Evolutionary conservation across 1,140 invertebrate species (phyloP), one percentile per base, ranked within the genome.

Genomic region (Contarinia nasturtii): DNA sequence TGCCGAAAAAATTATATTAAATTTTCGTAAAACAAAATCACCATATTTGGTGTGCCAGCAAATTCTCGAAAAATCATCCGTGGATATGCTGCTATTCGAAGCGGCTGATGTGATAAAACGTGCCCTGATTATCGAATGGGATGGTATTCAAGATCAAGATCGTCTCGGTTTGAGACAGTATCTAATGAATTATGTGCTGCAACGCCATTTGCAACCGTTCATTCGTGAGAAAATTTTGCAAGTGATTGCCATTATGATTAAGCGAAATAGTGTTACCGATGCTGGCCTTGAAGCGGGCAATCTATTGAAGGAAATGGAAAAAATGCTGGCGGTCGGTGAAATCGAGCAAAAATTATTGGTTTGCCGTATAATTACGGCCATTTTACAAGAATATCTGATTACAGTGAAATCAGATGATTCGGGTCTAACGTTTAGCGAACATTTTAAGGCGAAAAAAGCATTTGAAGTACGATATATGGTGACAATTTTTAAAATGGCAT

Each of bases 51-150:
- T 82, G 20, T 88, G 82, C 57, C 71, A 57, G 21, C 11, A 44
- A 44, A 79, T 86, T 54, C 63, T 86, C 45, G 82, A 85, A 64
- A 74, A 68, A 27, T 75, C 74, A 51, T 65, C 71, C 44, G 71
- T 75, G 49, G 79, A 82, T 52, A 82, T 82, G 67, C 77, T 87
- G 7, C 57, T 83, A 46, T 87, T 85, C 64, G 83, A 87, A 65
- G 71, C 79, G 44, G 79, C 77, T 4, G 75, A 75, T 49, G 70
- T 83, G 14, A 64, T 88, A 36, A 84, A 82, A 63, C 71, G 75
- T 53, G 75, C 78, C 18, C 56, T 87, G 17, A 74, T 86, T 43
- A 62, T 76, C 55, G 81, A 86, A 66, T 86, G 83, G 83, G 57
- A 63, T 12, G 58, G 70, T 49, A 51, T 86, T 18, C 58, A 63